A percentile compares a stretch with the other conserved stretches of the same genome.
These are phyloP conservation scores for Alfaro cultratus DNA, from an alignment of 2,797 vertebrate species.

Conservation along the genomic window DNA sequence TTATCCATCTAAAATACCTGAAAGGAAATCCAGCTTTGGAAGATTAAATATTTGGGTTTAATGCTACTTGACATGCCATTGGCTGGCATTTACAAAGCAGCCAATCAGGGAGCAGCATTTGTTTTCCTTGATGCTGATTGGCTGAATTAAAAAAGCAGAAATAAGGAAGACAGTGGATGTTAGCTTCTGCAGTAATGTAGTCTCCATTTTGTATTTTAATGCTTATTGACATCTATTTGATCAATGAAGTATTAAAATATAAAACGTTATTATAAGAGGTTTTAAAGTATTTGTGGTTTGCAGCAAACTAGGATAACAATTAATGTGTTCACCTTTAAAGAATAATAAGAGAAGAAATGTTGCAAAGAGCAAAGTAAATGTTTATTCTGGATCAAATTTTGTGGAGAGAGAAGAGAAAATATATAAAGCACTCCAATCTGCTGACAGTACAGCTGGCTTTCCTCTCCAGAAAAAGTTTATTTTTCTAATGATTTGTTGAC, in stretches of 20 bases:
- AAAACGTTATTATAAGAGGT: not conserved
- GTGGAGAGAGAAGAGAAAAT: not conserved
- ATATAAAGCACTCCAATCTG: not conserved
- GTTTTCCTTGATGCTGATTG: not conserved
- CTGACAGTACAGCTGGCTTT: constrained; percentile 9
- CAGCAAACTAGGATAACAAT: not conserved
- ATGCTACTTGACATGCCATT: not conserved
- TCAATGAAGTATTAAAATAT: not conserved
- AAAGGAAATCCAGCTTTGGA: not conserved
- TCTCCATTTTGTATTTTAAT: not conserved
- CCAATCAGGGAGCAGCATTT: not conserved
- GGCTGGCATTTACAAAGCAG: not conserved
- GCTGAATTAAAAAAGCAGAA: not conserved
- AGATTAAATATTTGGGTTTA: not conserved
- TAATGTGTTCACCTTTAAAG: not conserved
- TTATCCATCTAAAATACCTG: not conserved
- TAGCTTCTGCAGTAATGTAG: not conserved
- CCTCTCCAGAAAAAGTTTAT: constrained; percentile 9
- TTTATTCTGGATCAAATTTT: not conserved
- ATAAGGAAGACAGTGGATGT: not conserved
- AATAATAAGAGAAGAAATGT: not conserved
- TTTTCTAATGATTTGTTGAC: constrained; percentile 19
- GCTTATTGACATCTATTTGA: not conserved
- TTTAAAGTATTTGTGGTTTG: not conserved
- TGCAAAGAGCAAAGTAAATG: not conserved